Percentiles rank a stretch among this genome's conserved stretches.
phyloP scores from a whole-genome alignment of 2,113 vertebrate species.

The Emydura subglobosa region DNA sequence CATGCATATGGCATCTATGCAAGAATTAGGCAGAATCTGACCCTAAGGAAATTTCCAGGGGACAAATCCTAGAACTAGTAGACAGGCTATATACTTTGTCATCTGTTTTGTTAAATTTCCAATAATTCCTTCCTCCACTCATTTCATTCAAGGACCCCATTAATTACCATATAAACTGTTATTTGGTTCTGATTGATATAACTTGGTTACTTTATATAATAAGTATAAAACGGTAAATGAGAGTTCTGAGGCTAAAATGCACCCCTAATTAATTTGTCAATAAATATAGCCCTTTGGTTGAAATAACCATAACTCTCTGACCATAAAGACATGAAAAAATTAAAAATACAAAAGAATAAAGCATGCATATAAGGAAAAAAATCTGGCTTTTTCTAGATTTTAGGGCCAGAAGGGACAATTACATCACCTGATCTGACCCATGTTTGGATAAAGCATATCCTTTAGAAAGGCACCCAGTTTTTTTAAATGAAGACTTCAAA shows the following conservation, averaged over 20 bases:
- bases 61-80: no score
- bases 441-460: not conserved
- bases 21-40: no score
- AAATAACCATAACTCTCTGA: not conserved
- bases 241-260: not conserved
- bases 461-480: not conserved
- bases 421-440: not conserved
- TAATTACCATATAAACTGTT: not conserved
- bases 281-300: not conserved
- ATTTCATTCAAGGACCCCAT: not conserved
- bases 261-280: not conserved
- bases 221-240: not conserved
- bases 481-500: not conserved
- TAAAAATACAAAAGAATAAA: not conserved
- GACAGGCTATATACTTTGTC: not conserved
- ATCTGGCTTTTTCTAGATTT: not conserved
- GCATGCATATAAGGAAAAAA: not conserved
- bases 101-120: not conserved
- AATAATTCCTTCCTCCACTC: not conserved
- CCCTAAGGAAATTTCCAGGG: no score
- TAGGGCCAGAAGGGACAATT: not conserved
- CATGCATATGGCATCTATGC: no score
- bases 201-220: not conserved
- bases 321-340: not conserved
- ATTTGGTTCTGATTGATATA: not conserved